Evolutionary conservation across 2,797 vertebrate species (phyloP).

Genomic region (Schizopygopsis pylzovi): DNA sequence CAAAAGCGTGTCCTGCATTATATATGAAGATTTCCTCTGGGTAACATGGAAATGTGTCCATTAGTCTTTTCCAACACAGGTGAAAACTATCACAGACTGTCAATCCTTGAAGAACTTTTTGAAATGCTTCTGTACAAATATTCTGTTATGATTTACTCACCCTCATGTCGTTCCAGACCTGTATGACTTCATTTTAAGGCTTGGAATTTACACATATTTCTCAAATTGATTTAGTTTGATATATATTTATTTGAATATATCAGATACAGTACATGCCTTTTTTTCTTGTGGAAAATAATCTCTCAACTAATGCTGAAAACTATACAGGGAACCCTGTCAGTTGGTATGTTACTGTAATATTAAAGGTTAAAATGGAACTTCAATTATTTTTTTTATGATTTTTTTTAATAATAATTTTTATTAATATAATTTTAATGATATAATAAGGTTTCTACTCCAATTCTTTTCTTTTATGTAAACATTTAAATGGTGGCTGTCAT

Average conservation of each 20-base stretch:
- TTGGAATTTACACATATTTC: background rate
- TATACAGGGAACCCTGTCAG: background rate
- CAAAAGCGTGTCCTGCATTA: conserved; percentile 44
- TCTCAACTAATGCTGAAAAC: background rate
- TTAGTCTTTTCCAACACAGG: conserved; percentile 45
- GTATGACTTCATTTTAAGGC: background rate
- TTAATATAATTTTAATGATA: too few relatives aligned
- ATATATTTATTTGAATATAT: background rate
- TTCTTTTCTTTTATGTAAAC: too few relatives aligned
- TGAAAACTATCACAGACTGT: conserved; percentile 36
- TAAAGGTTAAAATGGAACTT: too few relatives aligned
- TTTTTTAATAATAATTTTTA: too few relatives aligned
- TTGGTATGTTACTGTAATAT: too few relatives aligned
- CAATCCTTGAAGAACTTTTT: conserved; percentile 29
- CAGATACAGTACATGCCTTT: background rate
- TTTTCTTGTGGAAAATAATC: too few relatives aligned
- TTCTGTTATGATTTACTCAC: conserved; percentile 19
- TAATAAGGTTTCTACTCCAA: too few relatives aligned
- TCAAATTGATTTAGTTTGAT: background rate
- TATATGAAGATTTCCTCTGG: conserved; percentile 43
- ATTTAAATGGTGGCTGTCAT: too few relatives aligned
- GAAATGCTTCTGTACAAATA: background rate
- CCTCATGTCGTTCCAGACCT: background rate
- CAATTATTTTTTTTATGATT: too few relatives aligned
- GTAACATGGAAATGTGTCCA: conserved; percentile 50